Evolutionary conservation across 2,888 invertebrate genomes (phyloP).

Genomic region (Ophion slaviceki): DNA sequence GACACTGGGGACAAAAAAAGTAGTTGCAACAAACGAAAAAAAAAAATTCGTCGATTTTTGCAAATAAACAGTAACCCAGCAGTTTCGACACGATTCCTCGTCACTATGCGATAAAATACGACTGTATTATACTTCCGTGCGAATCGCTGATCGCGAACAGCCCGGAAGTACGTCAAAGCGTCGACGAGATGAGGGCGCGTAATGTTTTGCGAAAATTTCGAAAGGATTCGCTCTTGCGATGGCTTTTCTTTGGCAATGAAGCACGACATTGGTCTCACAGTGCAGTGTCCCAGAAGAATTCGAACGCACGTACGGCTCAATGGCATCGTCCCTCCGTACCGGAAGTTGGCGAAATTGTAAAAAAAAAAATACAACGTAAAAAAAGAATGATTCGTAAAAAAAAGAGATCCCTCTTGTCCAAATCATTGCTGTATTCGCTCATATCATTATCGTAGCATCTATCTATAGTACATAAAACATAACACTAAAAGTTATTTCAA

Average conservation of each 20-base stretch:
- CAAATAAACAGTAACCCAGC: neutral
- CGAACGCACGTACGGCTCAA: neutral
- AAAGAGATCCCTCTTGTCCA: conserved; percentile 66
- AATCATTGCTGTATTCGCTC: conserved; percentile 77
- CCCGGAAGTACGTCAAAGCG: conserved; percentile 3
- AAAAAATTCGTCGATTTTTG: neutral
- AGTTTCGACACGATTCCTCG: neutral
- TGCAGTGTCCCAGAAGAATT: conserved; percentile 1
- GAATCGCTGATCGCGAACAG: neutral
- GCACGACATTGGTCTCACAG: conserved; percentile 16
- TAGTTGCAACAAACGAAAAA: neutral
- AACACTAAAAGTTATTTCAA: conserved; percentile 78
- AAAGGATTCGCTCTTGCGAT: neutral
- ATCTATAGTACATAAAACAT: conserved; percentile 80
- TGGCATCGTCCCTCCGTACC: neutral
- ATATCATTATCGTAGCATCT: conserved; percentile 73
- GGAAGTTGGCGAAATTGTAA: conserved; percentile 40
- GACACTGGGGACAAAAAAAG: neutral
- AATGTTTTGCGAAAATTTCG: conserved; percentile 15
- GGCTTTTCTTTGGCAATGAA: conserved; percentile 37
- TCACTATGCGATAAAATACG: neutral
- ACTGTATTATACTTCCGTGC: neutral
- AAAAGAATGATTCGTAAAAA: conserved; percentile 47
- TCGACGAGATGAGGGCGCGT: neutral
- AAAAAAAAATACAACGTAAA: conserved; percentile 27